A percentile compares a stretch with the other conserved stretches of the same genome.
Conservation (phyloP, 2,113 vertebrate species). For the Microcebus murinus region DNA sequence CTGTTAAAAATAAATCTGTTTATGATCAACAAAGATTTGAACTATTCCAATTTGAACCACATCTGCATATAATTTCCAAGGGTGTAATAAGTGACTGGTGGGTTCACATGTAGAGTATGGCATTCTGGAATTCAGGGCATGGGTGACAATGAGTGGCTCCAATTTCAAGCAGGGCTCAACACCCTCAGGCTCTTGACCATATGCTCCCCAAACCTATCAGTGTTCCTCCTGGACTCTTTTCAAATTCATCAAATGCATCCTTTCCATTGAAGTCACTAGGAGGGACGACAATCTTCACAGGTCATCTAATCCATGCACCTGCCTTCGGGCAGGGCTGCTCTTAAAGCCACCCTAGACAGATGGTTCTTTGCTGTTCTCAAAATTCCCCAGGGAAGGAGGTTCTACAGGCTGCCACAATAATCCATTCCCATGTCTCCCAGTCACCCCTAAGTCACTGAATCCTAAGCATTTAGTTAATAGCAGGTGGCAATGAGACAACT, state of each 20-base stretch:
- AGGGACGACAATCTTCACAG: constrained; percentile 65
- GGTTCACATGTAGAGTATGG: not conserved
- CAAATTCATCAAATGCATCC: constrained; percentile 69
- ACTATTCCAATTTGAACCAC: not conserved
- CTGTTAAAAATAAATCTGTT: not conserved
- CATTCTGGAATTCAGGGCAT: constrained; percentile 50
- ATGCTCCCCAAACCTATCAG: constrained; percentile 55
- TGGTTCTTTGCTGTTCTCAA: constrained; percentile 67
- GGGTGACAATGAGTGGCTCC: not conserved
- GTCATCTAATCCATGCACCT: constrained; percentile 75
- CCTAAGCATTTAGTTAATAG: constrained; percentile 72
- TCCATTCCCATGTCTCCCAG: constrained; percentile 26
- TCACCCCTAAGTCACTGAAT: constrained; percentile 62
- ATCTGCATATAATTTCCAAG: not conserved
- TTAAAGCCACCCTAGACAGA: constrained; percentile 68
- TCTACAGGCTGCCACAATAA: constrained; percentile 41
- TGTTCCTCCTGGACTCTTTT: constrained; percentile 56
- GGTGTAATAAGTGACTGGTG: not conserved
- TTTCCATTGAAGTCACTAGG: constrained; percentile 49
- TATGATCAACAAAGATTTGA: not conserved
- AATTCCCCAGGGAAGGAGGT: constrained; percentile 60
- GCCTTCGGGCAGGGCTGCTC: constrained; percentile 65
- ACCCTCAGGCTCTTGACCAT: constrained; percentile 46
- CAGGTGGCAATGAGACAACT: constrained; percentile 74
- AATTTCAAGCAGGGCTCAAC: constrained; percentile 62